Percentiles rank a stretch among this genome's conserved stretches.
phyloP scores from a whole-genome alignment of 2,113 vertebrate genomes.

The Pavo muticus region DNA sequence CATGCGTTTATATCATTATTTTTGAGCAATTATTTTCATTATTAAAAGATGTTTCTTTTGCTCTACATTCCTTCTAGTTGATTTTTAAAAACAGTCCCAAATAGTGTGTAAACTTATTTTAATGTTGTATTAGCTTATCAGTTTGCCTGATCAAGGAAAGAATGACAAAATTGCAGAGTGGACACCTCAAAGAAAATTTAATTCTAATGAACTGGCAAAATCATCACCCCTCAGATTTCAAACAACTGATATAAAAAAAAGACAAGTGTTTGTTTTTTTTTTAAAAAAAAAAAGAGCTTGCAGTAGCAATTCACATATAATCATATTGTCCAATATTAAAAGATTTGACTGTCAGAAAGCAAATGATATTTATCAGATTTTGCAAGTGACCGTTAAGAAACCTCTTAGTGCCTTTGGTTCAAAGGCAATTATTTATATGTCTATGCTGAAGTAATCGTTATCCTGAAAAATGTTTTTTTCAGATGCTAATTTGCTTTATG shows the following conservation, averaged over 20 bases:
- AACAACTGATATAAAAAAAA: not conserved
- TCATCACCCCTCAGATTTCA: not conserved
- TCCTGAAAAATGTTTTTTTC: not conserved
- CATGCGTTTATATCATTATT: not conserved
- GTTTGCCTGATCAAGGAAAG: not conserved
- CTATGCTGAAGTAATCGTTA: not conserved
- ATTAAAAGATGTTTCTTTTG: not conserved
- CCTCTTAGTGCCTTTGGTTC: not conserved
- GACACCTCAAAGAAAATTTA: not conserved
- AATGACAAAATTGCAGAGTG: not conserved
- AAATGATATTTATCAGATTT: not conserved
- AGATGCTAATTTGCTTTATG: not conserved
- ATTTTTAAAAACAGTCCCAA: not conserved
- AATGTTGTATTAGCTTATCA: not conserved
- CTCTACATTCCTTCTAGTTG: not conserved
- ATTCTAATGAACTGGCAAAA: not conserved
- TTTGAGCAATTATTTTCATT: not conserved
- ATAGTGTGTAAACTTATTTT: not conserved
- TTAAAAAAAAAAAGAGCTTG: not conserved
- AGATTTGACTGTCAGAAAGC: accelerated
- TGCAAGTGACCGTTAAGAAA: not conserved
- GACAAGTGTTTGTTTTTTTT: not conserved
- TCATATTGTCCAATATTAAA: not conserved
- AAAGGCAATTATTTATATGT: not conserved
- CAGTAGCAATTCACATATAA: not conserved